Evolutionary conservation across 2,888 invertebrate species (phyloP), one percentile per base, ranked within the genome.

Genomic region (Trisateles emortualis): DNA sequence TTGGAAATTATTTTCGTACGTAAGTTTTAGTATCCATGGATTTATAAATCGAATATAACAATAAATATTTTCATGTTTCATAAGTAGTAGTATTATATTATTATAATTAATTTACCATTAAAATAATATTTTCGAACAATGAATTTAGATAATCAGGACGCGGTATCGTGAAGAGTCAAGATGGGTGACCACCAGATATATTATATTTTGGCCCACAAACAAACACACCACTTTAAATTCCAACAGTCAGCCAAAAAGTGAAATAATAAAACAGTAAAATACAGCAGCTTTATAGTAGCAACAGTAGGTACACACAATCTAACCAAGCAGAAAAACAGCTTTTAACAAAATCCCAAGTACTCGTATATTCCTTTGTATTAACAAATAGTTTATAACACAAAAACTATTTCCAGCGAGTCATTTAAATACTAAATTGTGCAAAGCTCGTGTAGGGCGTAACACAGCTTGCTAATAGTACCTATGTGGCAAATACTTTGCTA

Each of bases 381-480:
- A n/a, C 16, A 19, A 10, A 10, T 19, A 9, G 17, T n/a, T 17
- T 38, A 5, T 38, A 38, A 19, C n/a, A 14, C 19, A n/a, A 19
- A 0, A 48, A 50, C 59, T 39, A n/a, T 52, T 49, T 32, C 13
- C 16, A 41, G 52, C 46, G 32, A 52, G 56, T 44, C 17, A 59
- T 41, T 57, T 47, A 29, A 30, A 45, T 8, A 9, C 35, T 17
- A 35, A 64, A 59, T 56, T 39, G 44, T 42, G 50, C 50, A 50
- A 32, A 32, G 42, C n/a, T n/a, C n/a, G n/a, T n/a, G n/a, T n/a
- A n/a, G n/a, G n/a, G n/a, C n/a, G n/a, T n/a, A n/a, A 3, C 26
- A 26, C 26, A 26, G 3, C 9, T 8, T 1, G 26, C 26, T 26
- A 26, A 26, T 8, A 26, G 26, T 26, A 6, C n/a, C n/a, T n/a